A percentile compares a stretch with the other conserved stretches of the same genome.
Evolutionary conservation across 2,888 invertebrate species (phyloP).

Genomic region (Drosophila basisetae): DNA sequence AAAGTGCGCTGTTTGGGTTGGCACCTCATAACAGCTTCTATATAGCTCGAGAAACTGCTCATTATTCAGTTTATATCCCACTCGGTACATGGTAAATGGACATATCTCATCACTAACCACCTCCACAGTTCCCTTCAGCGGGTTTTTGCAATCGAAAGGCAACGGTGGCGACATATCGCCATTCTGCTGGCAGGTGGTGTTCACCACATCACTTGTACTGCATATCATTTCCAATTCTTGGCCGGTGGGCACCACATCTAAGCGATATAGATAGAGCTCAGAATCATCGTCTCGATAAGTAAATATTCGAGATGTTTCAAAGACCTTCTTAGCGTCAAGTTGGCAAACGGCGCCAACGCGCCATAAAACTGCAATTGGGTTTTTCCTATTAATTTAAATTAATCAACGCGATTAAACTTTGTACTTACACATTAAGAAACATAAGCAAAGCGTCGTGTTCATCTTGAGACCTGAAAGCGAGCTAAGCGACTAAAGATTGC

Average conservation of each 20-base stretch:
- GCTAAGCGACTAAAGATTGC: constrained; percentile 27
- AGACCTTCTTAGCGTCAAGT: constrained; percentile 5
- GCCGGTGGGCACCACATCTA: constrained; percentile 17
- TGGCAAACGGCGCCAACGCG: constrained; percentile 36
- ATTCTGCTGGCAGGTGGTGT: constrained; percentile 19
- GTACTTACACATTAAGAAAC: constrained; percentile 6
- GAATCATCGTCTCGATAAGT: background rate
- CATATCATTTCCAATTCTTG: constrained; percentile 36
- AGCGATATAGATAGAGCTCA: constrained; percentile 17
- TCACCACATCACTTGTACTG: constrained; percentile 2
- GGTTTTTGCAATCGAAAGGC: constrained; percentile 18
- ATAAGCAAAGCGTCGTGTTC: constrained; percentile 11
- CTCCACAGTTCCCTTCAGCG: constrained; percentile 7
- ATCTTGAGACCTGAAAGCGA: constrained; percentile 28
- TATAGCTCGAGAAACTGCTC: constrained; percentile 58
- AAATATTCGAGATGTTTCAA: constrained; percentile 48
- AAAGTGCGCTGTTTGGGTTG: constrained; percentile 20
- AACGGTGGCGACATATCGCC: constrained; percentile 13
- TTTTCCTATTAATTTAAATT: constrained; percentile 7
- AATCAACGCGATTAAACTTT: background rate
- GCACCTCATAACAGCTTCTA: constrained; percentile 51
- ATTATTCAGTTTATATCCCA: constrained; percentile 40
- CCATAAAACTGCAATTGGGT: constrained; percentile 25
- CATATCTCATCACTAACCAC: constrained; percentile 19
- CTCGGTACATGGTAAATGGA: constrained; percentile 27